These are phyloP conservation scores for Limnothrissa miodon DNA, from an alignment of 2,113 vertebrate genomes.

Conservation along the genomic window DNA sequence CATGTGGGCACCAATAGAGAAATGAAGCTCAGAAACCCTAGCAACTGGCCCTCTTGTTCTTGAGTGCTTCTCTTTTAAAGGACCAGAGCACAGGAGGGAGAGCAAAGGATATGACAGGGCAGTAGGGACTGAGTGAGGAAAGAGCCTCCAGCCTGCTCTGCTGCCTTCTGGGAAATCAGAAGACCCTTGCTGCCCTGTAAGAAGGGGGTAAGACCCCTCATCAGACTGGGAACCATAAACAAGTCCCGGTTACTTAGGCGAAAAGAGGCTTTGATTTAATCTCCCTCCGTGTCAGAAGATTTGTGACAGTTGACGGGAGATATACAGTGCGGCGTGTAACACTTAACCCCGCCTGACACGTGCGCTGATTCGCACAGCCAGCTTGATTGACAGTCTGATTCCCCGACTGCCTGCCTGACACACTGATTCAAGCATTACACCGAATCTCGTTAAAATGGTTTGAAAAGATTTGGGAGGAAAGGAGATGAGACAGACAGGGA, in stretches of 20 bases:
- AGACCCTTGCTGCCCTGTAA: not conserved
- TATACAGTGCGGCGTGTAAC: constrained; percentile 60
- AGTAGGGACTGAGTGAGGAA: not conserved
- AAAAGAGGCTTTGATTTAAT: constrained; percentile 60
- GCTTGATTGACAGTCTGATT: constrained; percentile 47
- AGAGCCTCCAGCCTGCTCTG: not conserved
- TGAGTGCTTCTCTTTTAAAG: not conserved
- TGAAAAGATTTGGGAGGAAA: constrained; percentile 15
- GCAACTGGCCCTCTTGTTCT: not conserved
- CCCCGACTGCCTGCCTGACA: constrained; percentile 30
- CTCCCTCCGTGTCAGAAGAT: constrained; percentile 54
- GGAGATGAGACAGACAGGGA: not conserved
- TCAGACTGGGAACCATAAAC: constrained; percentile 51
- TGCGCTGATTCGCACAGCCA: constrained; percentile 48
- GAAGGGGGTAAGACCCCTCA: not conserved
- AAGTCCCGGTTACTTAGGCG: constrained; percentile 44
- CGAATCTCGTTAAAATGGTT: constrained; percentile 55
- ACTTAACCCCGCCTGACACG: constrained; percentile 63
- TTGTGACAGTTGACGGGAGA: constrained; percentile 58
- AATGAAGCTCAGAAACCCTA: not conserved
- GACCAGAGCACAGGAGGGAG: not conserved
- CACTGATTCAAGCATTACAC: constrained; percentile 46
- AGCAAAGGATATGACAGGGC: not conserved
- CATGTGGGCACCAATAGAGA: too few species aligned
- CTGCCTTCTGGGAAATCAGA: not conserved